phyloP scores from a whole-genome alignment of 2,113 vertebrate species.

The Macroglossus sobrinus region DNA sequence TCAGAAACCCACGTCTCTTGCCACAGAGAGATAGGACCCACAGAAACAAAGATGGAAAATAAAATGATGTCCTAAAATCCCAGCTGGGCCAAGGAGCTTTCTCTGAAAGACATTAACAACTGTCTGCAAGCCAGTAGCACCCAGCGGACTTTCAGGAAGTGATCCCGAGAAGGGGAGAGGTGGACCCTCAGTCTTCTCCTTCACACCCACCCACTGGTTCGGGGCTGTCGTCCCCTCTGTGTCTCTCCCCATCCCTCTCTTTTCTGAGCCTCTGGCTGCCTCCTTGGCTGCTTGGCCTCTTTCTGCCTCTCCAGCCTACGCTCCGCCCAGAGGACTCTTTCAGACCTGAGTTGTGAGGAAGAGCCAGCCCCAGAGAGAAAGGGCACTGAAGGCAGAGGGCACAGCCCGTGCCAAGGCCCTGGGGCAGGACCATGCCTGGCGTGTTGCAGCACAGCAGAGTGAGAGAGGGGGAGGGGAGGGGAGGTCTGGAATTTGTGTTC shows the following conservation, averaged over 20 bases:
- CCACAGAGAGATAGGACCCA: no score
- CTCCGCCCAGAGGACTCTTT: not conserved
- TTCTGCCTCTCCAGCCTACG: no score
- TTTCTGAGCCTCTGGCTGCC: not conserved
- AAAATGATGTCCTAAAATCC: not conserved
- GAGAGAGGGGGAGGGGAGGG: not conserved
- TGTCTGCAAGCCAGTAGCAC: not conserved
- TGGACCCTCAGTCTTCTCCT: not conserved
- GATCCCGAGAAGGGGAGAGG: not conserved
- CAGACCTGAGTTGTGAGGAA: not conserved
- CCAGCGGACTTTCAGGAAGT: not conserved
- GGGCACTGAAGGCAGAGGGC: not conserved
- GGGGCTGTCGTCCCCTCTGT: not conserved
- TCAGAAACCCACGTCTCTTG: not conserved
- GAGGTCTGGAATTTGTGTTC: not conserved
- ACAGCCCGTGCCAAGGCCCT: not conserved
- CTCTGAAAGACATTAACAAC: not conserved
- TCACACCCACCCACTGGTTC: not conserved
- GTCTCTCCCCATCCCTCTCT: no score
- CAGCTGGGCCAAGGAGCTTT: rapidly evolving
- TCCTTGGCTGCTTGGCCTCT: rapidly evolving
- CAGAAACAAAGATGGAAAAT: not conserved
- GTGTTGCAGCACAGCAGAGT: not conserved
- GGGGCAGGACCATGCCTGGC: not conserved
- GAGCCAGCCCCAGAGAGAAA: not conserved